Conservation (phyloP, 1,140 invertebrate genomes). For the Cryptotermes secundus region DNA sequence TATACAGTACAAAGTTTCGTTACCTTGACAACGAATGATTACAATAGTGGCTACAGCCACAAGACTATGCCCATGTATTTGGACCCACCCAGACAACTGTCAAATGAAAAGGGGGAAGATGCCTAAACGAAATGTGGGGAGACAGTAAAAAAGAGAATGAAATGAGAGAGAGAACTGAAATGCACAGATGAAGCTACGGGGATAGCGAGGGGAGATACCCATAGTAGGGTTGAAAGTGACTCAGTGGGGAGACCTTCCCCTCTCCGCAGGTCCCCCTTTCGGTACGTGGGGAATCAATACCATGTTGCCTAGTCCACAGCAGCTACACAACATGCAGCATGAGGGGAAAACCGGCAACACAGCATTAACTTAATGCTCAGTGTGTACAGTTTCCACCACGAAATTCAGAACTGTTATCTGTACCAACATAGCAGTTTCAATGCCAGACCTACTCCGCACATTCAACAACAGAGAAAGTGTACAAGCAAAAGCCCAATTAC, state of each 20-base stretch:
- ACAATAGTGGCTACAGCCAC: neutral
- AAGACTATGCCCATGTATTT: neutral
- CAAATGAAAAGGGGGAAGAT: neutral
- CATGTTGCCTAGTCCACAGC: neutral
- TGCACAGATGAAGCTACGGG: neutral
- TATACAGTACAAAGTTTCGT: neutral
- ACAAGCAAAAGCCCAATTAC: too few species aligned
- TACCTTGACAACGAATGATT: neutral
- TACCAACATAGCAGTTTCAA: too few species aligned
- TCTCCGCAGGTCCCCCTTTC: neutral
- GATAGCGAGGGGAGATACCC: neutral
- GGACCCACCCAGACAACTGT: neutral
- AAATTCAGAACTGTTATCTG: neutral
- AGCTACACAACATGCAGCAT: neutral
- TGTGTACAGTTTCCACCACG: neutral
- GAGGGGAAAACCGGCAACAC: neutral
- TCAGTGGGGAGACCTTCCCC: conserved; percentile 10
- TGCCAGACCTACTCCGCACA: too few species aligned
- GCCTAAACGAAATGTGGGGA: neutral
- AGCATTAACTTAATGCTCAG: neutral
- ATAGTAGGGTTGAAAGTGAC: conserved; percentile 1
- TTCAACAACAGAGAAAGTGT: too few species aligned
- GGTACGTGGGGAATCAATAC: conserved; percentile 3
- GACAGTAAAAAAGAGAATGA: neutral
- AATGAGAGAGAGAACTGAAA: neutral